Percentiles rank a stretch among this genome's conserved stretches.
Conservation (phyloP, 2,888 invertebrate species). For the Trichopoda pennipes region DNA sequence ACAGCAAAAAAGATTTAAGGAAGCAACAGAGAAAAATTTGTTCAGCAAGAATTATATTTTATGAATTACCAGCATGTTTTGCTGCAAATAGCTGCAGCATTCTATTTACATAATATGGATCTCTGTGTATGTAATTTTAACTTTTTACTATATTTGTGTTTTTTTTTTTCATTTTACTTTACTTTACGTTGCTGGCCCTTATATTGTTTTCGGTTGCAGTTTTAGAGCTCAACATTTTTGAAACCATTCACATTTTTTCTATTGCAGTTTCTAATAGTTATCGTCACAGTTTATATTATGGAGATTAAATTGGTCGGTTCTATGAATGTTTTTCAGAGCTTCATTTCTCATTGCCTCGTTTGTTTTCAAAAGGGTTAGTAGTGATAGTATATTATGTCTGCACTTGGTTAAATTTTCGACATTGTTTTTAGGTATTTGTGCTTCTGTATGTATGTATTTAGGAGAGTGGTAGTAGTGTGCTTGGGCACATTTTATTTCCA, state of each 20-base stretch:
- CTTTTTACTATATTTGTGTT: background rate
- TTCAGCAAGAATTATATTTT: slow-evolving; percentile 29
- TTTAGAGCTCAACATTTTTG: slow-evolving; percentile 28
- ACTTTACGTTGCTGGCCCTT: slow-evolving; percentile 31
- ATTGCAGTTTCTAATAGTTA: slow-evolving; percentile 34
- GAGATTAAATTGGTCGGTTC: slow-evolving; percentile 43
- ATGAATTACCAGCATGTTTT: slow-evolving; percentile 44
- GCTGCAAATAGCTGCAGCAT: slow-evolving; percentile 21
- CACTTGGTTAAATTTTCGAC: slow-evolving; percentile 32
- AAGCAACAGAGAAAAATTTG: slow-evolving; percentile 39
- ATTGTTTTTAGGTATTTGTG: slow-evolving; percentile 5
- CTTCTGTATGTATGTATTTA: background rate
- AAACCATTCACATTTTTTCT: slow-evolving; percentile 30
- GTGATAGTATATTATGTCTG: slow-evolving; percentile 16
- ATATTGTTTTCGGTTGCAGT: slow-evolving; percentile 40
- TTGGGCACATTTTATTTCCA: slow-evolving; percentile 72
- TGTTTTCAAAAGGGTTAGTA: slow-evolving; percentile 22
- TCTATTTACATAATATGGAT: background rate
- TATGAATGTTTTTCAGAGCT: slow-evolving; percentile 7
- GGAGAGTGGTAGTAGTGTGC: slow-evolving; percentile 1
- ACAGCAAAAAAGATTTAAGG: slow-evolving; percentile 10
- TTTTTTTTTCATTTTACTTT: no score
- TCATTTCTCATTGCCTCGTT: background rate
- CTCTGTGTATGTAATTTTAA: background rate
- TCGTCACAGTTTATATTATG: slow-evolving; percentile 42